Evolutionary conservation across 2,113 vertebrate genomes (phyloP).

Genomic region (Silurus meridionalis): DNA sequence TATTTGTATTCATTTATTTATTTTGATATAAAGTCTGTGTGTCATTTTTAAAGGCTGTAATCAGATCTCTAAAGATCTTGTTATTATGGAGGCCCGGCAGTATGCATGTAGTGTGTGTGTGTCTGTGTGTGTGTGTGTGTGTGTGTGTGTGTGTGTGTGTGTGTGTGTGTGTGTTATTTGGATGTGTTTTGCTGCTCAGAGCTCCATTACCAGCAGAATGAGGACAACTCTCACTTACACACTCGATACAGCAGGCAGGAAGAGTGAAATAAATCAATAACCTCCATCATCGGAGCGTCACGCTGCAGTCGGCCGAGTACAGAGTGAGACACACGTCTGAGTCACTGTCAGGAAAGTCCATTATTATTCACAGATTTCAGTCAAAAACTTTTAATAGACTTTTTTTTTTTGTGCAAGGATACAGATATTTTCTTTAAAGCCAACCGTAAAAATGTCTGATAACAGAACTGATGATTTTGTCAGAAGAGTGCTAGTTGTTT

Average conservation of each 20-base stretch:
- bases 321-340: background rate
- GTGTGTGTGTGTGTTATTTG: constrained; percentile 20
- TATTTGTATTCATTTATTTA: background rate
- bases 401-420: background rate
- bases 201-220: constrained; percentile 36
- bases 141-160: background rate
- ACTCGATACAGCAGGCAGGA: constrained; percentile 37
- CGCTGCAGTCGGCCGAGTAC: background rate
- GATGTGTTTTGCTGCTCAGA: constrained; percentile 8
- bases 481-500: no score
- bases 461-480: no score
- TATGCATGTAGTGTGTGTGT: background rate
- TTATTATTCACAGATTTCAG: background rate
- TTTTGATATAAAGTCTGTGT: background rate
- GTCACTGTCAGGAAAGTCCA: background rate
- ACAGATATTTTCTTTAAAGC: no score
- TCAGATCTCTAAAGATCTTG: background rate
- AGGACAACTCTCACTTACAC: constrained; percentile 23
- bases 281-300: constrained; percentile 20
- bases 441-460: no score
- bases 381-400: background rate
- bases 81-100: background rate
- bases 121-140: background rate
- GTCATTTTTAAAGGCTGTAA: background rate
- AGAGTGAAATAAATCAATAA: constrained; percentile 40